Conservation (phyloP, 2,113 vertebrate genomes). For the Thunnus thynnus region DNA sequence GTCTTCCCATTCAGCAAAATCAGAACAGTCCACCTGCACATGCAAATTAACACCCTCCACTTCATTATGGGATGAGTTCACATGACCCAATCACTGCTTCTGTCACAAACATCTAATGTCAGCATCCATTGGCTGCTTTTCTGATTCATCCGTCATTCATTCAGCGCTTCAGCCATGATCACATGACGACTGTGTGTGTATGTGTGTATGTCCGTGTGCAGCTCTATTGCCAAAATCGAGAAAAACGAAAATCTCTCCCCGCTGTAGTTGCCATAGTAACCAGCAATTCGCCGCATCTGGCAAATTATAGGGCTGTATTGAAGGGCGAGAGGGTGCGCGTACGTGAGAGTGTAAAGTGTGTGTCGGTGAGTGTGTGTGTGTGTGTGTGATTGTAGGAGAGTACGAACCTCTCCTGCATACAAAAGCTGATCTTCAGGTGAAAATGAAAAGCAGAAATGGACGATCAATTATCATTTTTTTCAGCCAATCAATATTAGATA, state of each 20-base stretch:
- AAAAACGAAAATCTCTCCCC: conserved; percentile 62
- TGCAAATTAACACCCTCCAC: conserved; percentile 16
- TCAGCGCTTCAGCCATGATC: conserved; percentile 29
- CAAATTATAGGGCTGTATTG: conserved; percentile 83
- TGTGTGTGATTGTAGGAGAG: conserved; percentile 36
- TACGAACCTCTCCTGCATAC: conserved; percentile 72
- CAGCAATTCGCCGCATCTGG: conserved; percentile 80
- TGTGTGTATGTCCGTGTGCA: conserved; percentile 36
- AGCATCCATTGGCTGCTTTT: conserved; percentile 52
- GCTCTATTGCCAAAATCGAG: conserved; percentile 72
- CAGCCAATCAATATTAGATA: conserved; percentile 35
- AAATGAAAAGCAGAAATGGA: conserved; percentile 51
- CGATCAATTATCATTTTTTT: conserved; percentile 42
- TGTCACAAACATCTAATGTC: conserved; percentile 26
- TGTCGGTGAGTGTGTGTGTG: conserved; percentile 13
- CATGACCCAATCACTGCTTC: conserved; percentile 19
- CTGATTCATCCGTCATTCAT: conserved; percentile 34
- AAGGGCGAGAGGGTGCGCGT: conserved; percentile 65
- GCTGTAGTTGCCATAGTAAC: conserved; percentile 83
- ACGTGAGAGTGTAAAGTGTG: conserved; percentile 39
- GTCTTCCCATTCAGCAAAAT: conserved; percentile 12
- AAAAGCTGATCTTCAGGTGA: conserved; percentile 68
- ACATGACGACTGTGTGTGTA: conserved; percentile 27
- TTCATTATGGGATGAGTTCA: conserved; percentile 23
- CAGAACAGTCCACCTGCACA: conserved; percentile 26